A percentile compares a stretch with the other conserved stretches of the same genome.
Conservation (phyloP, 2,888 invertebrate species). For the Calliopum simillimum region DNA sequence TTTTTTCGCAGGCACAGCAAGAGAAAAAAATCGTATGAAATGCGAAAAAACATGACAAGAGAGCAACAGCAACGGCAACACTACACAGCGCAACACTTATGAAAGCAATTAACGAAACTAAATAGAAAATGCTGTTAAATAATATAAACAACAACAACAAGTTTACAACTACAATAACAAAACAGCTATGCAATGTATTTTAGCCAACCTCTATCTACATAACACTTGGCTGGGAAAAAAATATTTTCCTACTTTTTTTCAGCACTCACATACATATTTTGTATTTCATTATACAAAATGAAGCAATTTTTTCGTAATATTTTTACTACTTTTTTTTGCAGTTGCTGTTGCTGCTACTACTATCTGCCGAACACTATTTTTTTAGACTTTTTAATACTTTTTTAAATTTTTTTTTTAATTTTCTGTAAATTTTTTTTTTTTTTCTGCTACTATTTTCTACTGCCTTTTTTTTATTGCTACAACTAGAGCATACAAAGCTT, state of each 20-base stretch:
- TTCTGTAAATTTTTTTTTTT: not conserved
- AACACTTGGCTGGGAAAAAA: too few relatives aligned
- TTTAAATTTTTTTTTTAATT: not conserved
- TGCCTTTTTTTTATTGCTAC: not conserved
- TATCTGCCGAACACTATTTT: not conserved
- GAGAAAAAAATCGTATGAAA: too few relatives aligned
- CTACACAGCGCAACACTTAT: not conserved
- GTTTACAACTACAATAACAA: not conserved
- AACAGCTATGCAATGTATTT: not conserved
- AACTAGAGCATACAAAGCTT: constrained; percentile 27
- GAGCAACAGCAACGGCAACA: not conserved
- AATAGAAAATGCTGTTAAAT: constrained; percentile 5
- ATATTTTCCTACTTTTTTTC: too few relatives aligned
- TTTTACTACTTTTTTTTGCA: too few relatives aligned
- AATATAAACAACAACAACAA: not conserved
- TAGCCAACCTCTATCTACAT: too few relatives aligned
- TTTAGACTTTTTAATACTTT: not conserved
- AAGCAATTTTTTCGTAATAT: too few relatives aligned
- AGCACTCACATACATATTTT: too few relatives aligned
- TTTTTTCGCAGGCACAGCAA: too few relatives aligned
- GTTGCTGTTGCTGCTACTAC: too few relatives aligned
- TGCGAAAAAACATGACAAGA: not conserved
- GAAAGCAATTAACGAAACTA: constrained; percentile 14
- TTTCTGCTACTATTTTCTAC: not conserved
- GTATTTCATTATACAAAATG: too few relatives aligned